Evolutionary conservation across 2,888 invertebrate genomes (phyloP).

Genomic region (Gandaritis pyraliata): DNA sequence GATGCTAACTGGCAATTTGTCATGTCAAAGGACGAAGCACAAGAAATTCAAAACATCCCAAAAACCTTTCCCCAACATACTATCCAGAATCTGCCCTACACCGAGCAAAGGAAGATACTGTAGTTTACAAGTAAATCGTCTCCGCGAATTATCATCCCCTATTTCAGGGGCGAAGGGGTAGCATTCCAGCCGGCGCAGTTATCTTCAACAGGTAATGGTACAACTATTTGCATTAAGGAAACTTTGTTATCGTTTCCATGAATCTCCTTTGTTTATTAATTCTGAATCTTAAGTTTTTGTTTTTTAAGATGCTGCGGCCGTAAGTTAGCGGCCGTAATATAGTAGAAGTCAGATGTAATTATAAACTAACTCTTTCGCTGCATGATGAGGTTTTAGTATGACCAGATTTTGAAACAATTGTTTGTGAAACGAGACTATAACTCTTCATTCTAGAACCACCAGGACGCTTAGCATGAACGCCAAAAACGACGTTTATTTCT

Average conservation of each 20-base stretch:
- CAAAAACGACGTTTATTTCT: too few species aligned
- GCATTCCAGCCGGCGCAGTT: conserved; percentile 11
- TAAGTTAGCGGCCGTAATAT: not conserved
- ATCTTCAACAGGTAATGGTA: conserved; percentile 27
- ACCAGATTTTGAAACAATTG: too few species aligned
- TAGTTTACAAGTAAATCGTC: conserved; percentile 5
- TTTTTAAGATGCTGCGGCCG: not conserved
- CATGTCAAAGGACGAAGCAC: not conserved
- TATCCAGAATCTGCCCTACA: too few species aligned
- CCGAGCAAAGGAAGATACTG: too few species aligned
- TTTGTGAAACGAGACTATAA: too few species aligned
- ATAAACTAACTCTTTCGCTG: too few species aligned
- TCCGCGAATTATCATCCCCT: conserved; percentile 2
- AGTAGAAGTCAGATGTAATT: too few species aligned
- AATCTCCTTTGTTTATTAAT: conserved; percentile 26
- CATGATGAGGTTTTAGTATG: too few species aligned
- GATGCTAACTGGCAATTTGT: not conserved
- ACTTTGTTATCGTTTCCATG: conserved; percentile 21
- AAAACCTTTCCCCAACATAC: not conserved
- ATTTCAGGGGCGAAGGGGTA: not conserved
- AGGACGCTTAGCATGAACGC: too few species aligned
- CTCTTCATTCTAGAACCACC: too few species aligned
- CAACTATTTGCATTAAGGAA: conserved; percentile 25
- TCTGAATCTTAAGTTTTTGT: conserved; percentile 1
- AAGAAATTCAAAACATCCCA: conserved; percentile 1